These are phyloP conservation scores for Porites lobata DNA, from an alignment of 92 coral and sea anemone genomes.

Conservation along the genomic window DNA sequence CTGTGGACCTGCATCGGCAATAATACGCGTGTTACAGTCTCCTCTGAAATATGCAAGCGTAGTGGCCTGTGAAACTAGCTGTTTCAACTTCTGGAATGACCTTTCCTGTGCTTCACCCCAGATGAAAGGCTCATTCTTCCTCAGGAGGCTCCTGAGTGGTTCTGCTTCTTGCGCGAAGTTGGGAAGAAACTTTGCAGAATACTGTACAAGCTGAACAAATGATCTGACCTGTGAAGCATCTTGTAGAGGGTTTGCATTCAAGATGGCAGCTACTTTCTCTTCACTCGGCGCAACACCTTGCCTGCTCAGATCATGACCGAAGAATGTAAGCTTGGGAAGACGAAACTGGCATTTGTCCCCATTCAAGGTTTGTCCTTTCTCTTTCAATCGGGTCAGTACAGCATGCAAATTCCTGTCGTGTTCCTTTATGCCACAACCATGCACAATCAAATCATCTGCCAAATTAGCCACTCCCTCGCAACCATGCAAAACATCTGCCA, in stretches of 20 bases:
- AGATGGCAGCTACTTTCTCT: constrained; percentile 63
- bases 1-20: constrained; percentile 66
- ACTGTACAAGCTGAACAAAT: constrained; percentile 55
- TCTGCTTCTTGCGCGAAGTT: constrained; percentile 60
- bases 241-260: constrained; percentile 37
- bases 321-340: constrained; percentile 56
- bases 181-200: constrained; percentile 64
- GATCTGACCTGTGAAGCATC: constrained; percentile 64
- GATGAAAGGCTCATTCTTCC: constrained; percentile 57
- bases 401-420: constrained; percentile 44
- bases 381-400: no score
- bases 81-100: constrained; percentile 66
- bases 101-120: constrained; percentile 60
- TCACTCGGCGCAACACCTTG: constrained; percentile 64
- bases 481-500: constrained; percentile 36
- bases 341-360: constrained; percentile 66
- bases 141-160: constrained; percentile 53
- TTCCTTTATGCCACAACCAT: constrained; percentile 43
- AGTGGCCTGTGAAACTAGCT: constrained; percentile 40
- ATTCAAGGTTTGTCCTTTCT: constrained; percentile 52
- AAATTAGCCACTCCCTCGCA: constrained; percentile 59
- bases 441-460: constrained; percentile 55
- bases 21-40: constrained; percentile 51
- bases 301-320: constrained; percentile 63
- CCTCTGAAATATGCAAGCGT: constrained; percentile 67